Conservation (phyloP, 1,140 invertebrate genomes). For the Cryptotermes secundus region DNA sequence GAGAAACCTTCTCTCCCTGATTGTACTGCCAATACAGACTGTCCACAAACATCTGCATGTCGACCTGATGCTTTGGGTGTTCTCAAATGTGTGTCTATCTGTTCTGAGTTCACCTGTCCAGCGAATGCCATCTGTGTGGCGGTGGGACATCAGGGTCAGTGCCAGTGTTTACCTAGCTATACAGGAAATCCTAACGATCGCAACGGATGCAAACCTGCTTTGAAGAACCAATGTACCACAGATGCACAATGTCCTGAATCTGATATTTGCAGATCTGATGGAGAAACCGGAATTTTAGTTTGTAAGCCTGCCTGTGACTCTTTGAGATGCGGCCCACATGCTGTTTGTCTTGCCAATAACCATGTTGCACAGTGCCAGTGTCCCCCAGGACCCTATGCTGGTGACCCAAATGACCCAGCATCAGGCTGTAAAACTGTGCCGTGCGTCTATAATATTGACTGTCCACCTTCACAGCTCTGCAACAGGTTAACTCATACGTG, state of each 20-base stretch:
- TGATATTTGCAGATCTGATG: slow-evolving; percentile 64
- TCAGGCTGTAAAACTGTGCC: slow-evolving; percentile 74
- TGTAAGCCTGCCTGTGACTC: slow-evolving; percentile 76
- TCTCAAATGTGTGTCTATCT: slow-evolving; percentile 75
- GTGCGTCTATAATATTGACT: slow-evolving; percentile 83
- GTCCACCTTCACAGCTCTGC: slow-evolving; percentile 73
- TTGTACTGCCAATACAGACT: slow-evolving; percentile 71
- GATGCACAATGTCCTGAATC: slow-evolving; percentile 80
- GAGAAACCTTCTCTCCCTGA: slow-evolving; percentile 83
- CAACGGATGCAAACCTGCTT: slow-evolving; percentile 71
- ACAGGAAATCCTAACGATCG: slow-evolving; percentile 86
- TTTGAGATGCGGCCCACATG: slow-evolving; percentile 77
- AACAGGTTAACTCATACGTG: slow-evolving; percentile 81
- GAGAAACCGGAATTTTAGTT: slow-evolving; percentile 46
- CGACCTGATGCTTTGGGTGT: slow-evolving; percentile 80
- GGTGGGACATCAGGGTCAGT: slow-evolving; percentile 69
- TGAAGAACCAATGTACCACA: slow-evolving; percentile 71
- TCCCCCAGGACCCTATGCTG: slow-evolving; percentile 73
- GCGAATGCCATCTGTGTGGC: slow-evolving; percentile 78
- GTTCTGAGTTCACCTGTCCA: slow-evolving; percentile 77
- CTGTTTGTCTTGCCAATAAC: slow-evolving; percentile 82
- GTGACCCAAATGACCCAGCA: slow-evolving; percentile 74
- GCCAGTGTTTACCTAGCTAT: slow-evolving; percentile 76
- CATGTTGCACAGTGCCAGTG: slow-evolving; percentile 86
- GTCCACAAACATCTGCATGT: slow-evolving; percentile 67